Conservation (phyloP, 1,140 invertebrate species). For the Cecropterus lyciades region DNA sequence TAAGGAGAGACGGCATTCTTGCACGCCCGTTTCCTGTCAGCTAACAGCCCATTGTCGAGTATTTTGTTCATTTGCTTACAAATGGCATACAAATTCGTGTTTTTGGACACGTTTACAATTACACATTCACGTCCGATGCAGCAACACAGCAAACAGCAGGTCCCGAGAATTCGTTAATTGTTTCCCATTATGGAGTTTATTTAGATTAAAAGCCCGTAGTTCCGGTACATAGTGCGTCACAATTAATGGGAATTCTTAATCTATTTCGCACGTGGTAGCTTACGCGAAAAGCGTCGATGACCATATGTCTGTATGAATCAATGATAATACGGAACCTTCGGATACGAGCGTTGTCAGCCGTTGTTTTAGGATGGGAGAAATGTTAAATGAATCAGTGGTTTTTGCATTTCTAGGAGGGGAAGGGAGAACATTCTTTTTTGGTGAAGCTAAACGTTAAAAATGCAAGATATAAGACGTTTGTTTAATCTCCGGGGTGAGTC, state of each 20-base stretch:
- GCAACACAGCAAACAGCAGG: neutral
- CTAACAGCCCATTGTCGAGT: slow-evolving; percentile 53
- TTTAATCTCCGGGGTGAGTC: too few relatives aligned
- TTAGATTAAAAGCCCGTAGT: neutral
- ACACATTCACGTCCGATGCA: neutral
- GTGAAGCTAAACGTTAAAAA: too few relatives aligned
- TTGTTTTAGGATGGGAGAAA: too few relatives aligned
- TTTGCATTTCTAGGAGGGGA: too few relatives aligned
- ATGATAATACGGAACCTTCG: too few relatives aligned
- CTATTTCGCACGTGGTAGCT: too few relatives aligned
- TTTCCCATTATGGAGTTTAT: neutral
- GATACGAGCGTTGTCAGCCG: too few relatives aligned
- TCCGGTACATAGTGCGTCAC: slow-evolving; percentile 9
- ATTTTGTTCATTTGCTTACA: slow-evolving; percentile 47
- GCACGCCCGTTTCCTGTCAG: slow-evolving; percentile 44
- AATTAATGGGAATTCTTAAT: slow-evolving; percentile 2
- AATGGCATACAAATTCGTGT: neutral
- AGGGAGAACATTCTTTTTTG: too few relatives aligned
- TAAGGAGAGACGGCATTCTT: slow-evolving; percentile 39
- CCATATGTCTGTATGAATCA: too few relatives aligned
- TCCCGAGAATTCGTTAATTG: neutral
- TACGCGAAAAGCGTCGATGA: too few relatives aligned
- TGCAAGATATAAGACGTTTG: too few relatives aligned
- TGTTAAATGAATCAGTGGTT: too few relatives aligned
- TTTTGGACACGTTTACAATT: neutral